Evolutionary conservation across 92 coral and sea anemone species (phyloP), one percentile per base, ranked within the genome.

Genomic region (Zoanthus sociatus): DNA sequence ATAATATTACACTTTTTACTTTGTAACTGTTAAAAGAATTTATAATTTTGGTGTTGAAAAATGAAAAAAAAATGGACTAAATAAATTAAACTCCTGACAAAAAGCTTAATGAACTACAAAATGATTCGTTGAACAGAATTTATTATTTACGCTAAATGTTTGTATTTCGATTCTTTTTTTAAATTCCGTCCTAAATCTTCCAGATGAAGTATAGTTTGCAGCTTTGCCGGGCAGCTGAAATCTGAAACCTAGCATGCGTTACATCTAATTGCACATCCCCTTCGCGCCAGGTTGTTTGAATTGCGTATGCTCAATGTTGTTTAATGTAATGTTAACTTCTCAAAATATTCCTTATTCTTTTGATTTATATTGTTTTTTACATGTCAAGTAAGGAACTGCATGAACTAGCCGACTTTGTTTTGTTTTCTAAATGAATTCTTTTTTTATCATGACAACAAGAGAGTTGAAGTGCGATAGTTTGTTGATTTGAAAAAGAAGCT

Each of bases 361-460:
- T 1, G 26, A 26, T 67, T 13, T 7, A 5, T n/a, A n/a, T 67
- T 10, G 14, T 26, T 67, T 67, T 67, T 67, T 3, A n/a, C 14
- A 3, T 67, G 42, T 67, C 26, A 67, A 67, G 72, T 67, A 67
- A 67, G 72, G 18, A 67, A 13, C 72, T 67, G 72, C 72, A 67
- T 14, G 72, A 67, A 67, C 72, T 67, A 20, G 72, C 5, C 20
- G 72, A 20, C 20, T 0, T 67, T 3, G 72, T 67, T 67, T 67
- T 67, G 72, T 67, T 67, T 67, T 30, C 72, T 8, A 67, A 67
- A 67, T 67, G 5, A 7, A 13, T 3, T 9, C 20, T 26, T 67
- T 13, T 30, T 67, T 67, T 67, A 67, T 66, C 18, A 17, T 66
- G n/a, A 3, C 4, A n/a, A 66, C 42, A n/a, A n/a, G 10, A n/a